phyloP scores from a whole-genome alignment of 2,797 vertebrate genomes.

The Crocidura indochinensis region DNA sequence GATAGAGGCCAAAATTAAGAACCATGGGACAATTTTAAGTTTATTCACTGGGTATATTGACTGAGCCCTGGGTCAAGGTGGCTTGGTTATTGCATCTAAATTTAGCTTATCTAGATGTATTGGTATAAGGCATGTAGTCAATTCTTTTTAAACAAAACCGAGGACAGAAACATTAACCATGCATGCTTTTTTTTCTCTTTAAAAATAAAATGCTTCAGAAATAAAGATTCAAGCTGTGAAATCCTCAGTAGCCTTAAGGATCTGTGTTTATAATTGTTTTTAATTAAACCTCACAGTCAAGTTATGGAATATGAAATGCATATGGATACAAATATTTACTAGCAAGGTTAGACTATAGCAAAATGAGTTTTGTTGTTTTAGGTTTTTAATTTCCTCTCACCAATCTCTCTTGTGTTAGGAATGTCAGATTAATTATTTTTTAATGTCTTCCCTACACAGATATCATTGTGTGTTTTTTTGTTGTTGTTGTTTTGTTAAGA shows the following conservation, averaged over 20 bases:
- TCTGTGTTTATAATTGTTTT: constrained; percentile 75
- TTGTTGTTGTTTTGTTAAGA: constrained; percentile 57
- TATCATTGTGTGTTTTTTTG: neutral
- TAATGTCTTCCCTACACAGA: neutral
- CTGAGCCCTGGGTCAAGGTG: neutral
- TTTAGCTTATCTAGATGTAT: neutral
- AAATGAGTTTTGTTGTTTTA: constrained; percentile 50
- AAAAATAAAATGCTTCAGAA: constrained; percentile 61
- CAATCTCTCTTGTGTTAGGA: constrained; percentile 41
- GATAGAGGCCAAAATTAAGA: neutral
- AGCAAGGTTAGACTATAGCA: constrained; percentile 38
- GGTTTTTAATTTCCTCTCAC: constrained; percentile 68
- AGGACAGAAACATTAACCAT: neutral
- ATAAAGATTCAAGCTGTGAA: constrained; percentile 66
- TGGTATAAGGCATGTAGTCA: constrained; percentile 1
- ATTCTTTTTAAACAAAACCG: constrained; percentile 33
- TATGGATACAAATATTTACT: constrained; percentile 60
- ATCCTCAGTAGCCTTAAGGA: constrained; percentile 62
- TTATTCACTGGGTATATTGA: neutral
- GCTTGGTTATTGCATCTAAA: neutral
- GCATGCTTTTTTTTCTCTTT: neutral
- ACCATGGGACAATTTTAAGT: neutral
- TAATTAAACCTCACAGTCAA: constrained; percentile 82
- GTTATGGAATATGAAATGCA: constrained; percentile 66
- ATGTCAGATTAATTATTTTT: constrained; percentile 16